phyloP scores from a whole-genome alignment of 2,797 vertebrate genomes.

The Babyrousa celebensis region DNA sequence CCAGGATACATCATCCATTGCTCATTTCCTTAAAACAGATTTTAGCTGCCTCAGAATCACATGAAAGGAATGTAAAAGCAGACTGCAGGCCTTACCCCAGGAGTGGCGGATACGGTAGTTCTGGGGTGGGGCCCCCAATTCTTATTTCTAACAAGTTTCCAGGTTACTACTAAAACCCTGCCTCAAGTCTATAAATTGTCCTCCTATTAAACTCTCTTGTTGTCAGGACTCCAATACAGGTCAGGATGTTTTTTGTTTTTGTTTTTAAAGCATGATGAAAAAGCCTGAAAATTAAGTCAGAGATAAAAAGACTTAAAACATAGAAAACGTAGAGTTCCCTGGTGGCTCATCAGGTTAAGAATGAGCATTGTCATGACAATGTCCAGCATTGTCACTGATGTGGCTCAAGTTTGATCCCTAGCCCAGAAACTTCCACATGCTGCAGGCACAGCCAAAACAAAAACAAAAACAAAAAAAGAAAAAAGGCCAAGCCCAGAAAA shows the following conservation, averaged over 20 bases:
- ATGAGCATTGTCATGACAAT: too few species aligned
- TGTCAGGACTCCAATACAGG: background rate
- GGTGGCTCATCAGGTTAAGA: too few species aligned
- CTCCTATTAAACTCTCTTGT: background rate
- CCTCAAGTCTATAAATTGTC: background rate
- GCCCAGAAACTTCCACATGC: too few species aligned
- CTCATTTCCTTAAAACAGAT: background rate
- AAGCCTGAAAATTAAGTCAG: background rate
- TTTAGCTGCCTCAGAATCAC: background rate
- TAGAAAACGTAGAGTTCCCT: background rate
- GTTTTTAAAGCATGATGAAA: background rate
- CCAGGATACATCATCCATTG: too few species aligned
- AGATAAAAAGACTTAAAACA: background rate
- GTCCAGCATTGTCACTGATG: too few species aligned
- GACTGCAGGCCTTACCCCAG: background rate
- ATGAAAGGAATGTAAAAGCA: background rate
- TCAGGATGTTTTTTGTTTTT: background rate
- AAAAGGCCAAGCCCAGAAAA: too few species aligned
- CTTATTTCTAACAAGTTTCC: background rate
- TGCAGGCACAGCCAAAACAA: too few species aligned
- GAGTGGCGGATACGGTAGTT: background rate
- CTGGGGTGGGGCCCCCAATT: too few species aligned
- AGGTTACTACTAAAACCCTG: background rate
- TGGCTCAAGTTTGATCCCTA: too few species aligned
- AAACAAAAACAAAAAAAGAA: too few species aligned